Evolutionary conservation across 2,888 invertebrate species (phyloP).

Genomic region (Nomada lathburiana): DNA sequence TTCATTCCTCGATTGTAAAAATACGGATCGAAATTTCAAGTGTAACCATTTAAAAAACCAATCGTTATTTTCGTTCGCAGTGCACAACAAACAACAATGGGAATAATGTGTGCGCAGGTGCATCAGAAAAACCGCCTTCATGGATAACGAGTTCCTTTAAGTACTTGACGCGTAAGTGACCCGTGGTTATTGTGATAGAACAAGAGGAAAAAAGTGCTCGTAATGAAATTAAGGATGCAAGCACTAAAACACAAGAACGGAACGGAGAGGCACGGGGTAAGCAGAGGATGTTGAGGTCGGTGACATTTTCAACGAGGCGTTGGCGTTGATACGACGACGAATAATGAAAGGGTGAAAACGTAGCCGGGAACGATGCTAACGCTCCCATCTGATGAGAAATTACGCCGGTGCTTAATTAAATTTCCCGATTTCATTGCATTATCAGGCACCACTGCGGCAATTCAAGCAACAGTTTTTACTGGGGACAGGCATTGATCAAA

Average conservation of each 20-base stretch:
- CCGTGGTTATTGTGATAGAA: constrained; percentile 60
- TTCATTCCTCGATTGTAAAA: no score
- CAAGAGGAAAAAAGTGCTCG: constrained; percentile 43
- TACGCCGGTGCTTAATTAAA: constrained; percentile 76
- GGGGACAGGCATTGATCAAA: neutral
- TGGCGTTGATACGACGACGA: constrained; percentile 65
- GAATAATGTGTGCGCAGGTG: neutral
- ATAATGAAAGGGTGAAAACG: constrained; percentile 65
- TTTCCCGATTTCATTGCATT: constrained; percentile 74
- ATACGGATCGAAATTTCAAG: no score
- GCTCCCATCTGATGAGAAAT: constrained; percentile 70
- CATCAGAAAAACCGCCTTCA: constrained; percentile 6
- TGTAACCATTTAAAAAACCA: no score
- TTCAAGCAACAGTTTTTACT: constrained; percentile 67
- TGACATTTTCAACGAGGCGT: constrained; percentile 67
- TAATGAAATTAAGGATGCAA: constrained; percentile 69
- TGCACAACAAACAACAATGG: no score
- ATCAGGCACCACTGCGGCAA: constrained; percentile 63
- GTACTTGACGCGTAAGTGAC: constrained; percentile 65
- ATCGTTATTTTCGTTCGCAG: no score
- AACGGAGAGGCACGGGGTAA: constrained; percentile 28
- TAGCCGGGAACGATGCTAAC: constrained; percentile 67
- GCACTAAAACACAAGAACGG: constrained; percentile 52
- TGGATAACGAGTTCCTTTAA: constrained; percentile 42
- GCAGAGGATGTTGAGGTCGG: constrained; percentile 43